Conservation (phyloP, 2,888 invertebrate genomes). For the Lumbricus terrestris region DNA sequence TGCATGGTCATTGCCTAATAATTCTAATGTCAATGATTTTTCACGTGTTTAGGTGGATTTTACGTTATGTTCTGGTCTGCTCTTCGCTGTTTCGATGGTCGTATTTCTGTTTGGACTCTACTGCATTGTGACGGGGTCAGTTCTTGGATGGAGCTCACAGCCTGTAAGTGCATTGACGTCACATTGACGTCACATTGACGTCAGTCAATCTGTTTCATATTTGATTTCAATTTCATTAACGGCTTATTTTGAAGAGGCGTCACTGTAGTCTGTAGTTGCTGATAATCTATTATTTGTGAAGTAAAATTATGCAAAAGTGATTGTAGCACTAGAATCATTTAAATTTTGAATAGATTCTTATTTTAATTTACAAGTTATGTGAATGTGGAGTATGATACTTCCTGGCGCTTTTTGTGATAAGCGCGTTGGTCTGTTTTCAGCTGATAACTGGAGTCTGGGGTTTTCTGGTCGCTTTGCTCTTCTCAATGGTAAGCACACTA, state of each 20-base stretch:
- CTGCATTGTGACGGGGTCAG: constrained; percentile 52
- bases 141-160: constrained; percentile 35
- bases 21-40: background rate
- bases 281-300: background rate
- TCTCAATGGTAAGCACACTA: background rate
- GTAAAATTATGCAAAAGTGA: too few relatives aligned
- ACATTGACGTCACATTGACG: background rate
- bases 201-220: too few relatives aligned
- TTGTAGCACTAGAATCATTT: background rate
- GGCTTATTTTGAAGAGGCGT: background rate
- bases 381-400: background rate
- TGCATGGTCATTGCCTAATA: too few relatives aligned
- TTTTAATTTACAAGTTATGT: background rate
- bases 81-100: constrained; percentile 62
- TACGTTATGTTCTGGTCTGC: constrained; percentile 62
- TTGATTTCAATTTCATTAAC: too few relatives aligned
- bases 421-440: background rate
- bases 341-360: background rate
- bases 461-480: background rate
- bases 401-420: background rate
- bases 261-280: background rate
- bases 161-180: background rate
- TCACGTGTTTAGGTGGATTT: constrained; percentile 63
- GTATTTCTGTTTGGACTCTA: constrained; percentile 63
- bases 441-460: background rate